These are phyloP conservation scores for Serinus canaria DNA, from an alignment of 2,113 vertebrate species.

Conservation along the genomic window DNA sequence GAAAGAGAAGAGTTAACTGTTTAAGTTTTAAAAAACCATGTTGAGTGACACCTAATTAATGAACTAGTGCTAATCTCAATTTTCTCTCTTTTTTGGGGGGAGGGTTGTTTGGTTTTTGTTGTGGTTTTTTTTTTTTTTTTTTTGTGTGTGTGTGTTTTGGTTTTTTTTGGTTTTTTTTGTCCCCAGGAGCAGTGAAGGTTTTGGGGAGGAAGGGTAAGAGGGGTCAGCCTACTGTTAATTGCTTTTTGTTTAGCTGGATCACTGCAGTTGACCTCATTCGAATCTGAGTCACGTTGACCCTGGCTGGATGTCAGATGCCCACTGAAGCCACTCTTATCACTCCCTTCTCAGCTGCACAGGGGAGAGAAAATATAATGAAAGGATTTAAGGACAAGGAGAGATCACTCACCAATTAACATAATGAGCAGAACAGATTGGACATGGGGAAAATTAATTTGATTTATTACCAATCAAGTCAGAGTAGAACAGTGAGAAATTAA, in stretches of 20 bases:
- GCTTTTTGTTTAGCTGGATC: neutral
- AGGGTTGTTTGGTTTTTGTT: too few relatives aligned
- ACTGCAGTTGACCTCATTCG: neutral
- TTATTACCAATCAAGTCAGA: neutral
- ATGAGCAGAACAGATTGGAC: neutral
- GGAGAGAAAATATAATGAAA: neutral
- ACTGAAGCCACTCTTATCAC: neutral
- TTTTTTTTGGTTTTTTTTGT: neutral
- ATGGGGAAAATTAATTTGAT: neutral
- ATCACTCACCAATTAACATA: neutral
- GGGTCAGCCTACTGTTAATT: neutral
- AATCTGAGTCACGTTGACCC: neutral
- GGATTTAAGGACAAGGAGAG: neutral
- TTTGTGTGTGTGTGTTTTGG: too few relatives aligned
- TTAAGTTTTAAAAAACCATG: neutral
- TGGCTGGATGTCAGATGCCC: neutral
- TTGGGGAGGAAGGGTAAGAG: neutral
- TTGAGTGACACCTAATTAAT: neutral
- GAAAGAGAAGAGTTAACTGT: neutral
- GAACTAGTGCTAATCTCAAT: neutral
- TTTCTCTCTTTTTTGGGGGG: rapidly evolving
- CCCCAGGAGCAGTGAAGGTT: neutral
- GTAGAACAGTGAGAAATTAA: neutral
- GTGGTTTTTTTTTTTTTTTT: rapidly evolving
- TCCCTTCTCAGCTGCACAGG: neutral